Conservation (phyloP, 1,140 invertebrate genomes). For the Penaeus chinensis region DNA sequence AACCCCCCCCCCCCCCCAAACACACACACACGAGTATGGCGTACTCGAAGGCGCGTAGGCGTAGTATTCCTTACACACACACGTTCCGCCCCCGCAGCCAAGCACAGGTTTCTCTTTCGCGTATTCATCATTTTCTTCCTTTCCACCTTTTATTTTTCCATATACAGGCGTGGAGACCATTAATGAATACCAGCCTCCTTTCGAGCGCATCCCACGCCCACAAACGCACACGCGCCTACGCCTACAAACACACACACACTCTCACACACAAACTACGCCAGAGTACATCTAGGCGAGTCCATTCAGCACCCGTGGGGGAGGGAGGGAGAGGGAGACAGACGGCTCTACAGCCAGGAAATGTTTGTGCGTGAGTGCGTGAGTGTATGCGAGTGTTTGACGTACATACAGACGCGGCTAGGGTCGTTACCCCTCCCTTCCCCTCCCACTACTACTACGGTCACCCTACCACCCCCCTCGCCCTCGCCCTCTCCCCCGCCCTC, state of each 20-base stretch:
- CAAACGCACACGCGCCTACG: background rate
- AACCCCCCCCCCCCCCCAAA: too few relatives aligned
- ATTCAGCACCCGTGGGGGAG: too few relatives aligned
- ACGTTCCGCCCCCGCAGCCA: background rate
- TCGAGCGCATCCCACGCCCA: background rate
- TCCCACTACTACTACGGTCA: too few relatives aligned
- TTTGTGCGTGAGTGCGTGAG: conserved; percentile 31
- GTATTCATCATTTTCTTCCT: background rate
- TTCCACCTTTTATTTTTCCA: background rate
- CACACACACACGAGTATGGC: too few relatives aligned
- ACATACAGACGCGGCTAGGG: background rate
- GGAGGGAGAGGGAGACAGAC: too few relatives aligned
- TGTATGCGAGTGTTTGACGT: background rate
- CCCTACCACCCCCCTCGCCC: too few relatives aligned
- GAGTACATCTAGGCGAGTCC: too few relatives aligned
- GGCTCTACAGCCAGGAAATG: background rate
- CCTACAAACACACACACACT: background rate
- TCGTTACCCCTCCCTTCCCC: too few relatives aligned
- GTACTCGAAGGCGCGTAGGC: too few relatives aligned
- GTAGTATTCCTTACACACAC: background rate
- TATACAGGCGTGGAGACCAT: too few relatives aligned
- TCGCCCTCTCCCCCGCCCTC: too few relatives aligned
- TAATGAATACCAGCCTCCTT: background rate
- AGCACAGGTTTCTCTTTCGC: background rate
- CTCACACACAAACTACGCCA: too few relatives aligned